Base-by-base conservation (phyloP, 2,797 vertebrate species). In the Florisuga fusca region DNA sequence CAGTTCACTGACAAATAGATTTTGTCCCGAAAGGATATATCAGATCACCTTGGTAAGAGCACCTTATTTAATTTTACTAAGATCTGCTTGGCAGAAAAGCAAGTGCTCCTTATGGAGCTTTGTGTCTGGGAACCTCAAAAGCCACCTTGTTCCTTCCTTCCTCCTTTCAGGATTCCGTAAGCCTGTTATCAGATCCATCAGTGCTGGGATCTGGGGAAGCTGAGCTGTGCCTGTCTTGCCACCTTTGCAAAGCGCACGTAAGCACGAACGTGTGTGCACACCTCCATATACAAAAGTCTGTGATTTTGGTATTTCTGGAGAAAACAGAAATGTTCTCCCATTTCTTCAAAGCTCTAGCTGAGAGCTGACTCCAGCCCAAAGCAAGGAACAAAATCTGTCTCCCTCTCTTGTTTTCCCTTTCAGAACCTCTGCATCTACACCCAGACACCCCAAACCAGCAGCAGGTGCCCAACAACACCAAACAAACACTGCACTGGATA, bases 361-460 rank as follows among this genome's bases (percentile, higher is more conserved):
- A 55, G 26, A 85, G 15, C 27, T 6, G 22, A 26, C 26, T 29
- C 67, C 59, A 33, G 54, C 10, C 26, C 66, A 9, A 38, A 69
- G 15, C 1, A 6, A 54, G 5, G 7, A n/a, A 26, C 43, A 3
- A 6, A 26, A 12, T 25, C 58, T 25, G 17, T 0, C 23, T 62
- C 53, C 17, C 3, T 41, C 19, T 54, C 43, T 36, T 2, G 0
- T 34, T 25, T n/a, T 63, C 33, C 41, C 33, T 20, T 48, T 12
- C 20, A 31, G 55, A 51, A 71, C 55, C 74, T 17, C 29, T 41
- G 20, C 46, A 15, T 34, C 46, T 25, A 19, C 33, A 5, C 36
- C 3, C 2, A 25, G 45, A 29, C 36, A 10, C 55, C 3, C 0
- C 2, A 15, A 0, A 0, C 9, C 48, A 51, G 34, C n/a, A 1